Conservation (phyloP, 2,888 invertebrate species). For the Polia nebulosa region DNA sequence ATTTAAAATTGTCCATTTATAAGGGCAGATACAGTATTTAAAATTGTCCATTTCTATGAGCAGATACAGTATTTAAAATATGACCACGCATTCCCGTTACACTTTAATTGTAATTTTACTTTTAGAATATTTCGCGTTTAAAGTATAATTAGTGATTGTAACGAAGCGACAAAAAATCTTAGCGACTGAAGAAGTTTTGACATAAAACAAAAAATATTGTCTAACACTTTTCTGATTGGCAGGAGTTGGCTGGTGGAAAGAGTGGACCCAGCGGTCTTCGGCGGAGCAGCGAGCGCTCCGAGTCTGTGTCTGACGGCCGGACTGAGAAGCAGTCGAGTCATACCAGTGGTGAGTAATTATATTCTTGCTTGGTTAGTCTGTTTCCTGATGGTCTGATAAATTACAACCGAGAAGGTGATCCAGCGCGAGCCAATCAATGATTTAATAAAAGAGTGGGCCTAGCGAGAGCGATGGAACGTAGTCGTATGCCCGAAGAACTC, state of each 20-base stretch:
- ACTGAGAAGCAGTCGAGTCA: conserved; percentile 75
- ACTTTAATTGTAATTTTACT: too few species aligned
- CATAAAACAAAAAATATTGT: conserved; percentile 43
- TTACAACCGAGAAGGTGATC: too few species aligned
- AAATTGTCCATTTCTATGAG: too few species aligned
- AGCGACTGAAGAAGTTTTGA: conserved; percentile 25
- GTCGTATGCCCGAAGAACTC: too few species aligned
- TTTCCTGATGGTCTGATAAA: too few species aligned
- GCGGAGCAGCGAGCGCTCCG: conserved; percentile 82
- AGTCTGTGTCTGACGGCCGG: conserved; percentile 73
- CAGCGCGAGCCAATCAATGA: too few species aligned
- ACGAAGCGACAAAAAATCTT: conserved; percentile 35
- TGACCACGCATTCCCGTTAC: too few species aligned
- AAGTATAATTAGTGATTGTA: background rate
- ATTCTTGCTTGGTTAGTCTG: background rate
- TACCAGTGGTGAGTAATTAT: conserved; percentile 78
- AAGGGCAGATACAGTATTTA: too few species aligned
- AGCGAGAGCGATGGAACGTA: too few species aligned
- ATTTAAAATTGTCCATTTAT: too few species aligned
- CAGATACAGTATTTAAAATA: too few species aligned
- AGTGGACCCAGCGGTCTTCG: conserved; percentile 82
- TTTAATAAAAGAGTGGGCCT: background rate
- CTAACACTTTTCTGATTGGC: conserved; percentile 47
- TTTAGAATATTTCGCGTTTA: background rate
- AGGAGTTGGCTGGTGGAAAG: conserved; percentile 88